phyloP scores from a whole-genome alignment of 2,888 invertebrate genomes.

The Oscheius sp. region DNA sequence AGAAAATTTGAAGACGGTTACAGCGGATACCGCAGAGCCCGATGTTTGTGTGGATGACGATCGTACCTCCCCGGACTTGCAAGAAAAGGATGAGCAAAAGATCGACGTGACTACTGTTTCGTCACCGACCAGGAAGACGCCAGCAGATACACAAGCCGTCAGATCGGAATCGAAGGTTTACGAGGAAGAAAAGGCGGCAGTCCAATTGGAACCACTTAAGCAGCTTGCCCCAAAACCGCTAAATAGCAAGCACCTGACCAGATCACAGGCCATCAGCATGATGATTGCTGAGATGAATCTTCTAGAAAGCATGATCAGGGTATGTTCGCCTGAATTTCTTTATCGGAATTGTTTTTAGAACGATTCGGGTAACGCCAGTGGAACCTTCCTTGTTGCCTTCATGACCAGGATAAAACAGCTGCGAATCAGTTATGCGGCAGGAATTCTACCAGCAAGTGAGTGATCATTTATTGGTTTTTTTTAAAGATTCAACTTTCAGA shows the following conservation, averaged over 20 bases:
- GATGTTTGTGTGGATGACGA: neutral
- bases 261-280: neutral
- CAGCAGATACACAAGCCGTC: too few species aligned
- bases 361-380: neutral
- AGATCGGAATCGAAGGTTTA: too few species aligned
- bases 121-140: too few species aligned
- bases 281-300: neutral
- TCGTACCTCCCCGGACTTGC: neutral
- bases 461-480: neutral
- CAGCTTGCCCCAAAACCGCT: neutral
- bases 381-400: slow-evolving; percentile 26
- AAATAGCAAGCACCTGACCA: neutral
- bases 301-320: neutral
- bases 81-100: neutral
- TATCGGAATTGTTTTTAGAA: neutral
- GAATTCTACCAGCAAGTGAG: slow-evolving; percentile 5
- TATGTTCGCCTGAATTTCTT: neutral
- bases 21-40: neutral
- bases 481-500: neutral
- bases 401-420: slow-evolving; percentile 15
- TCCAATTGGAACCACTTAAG: too few species aligned
- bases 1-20: neutral
- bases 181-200: too few species aligned
- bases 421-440: neutral
- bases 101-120: neutral